Base-by-base conservation (phyloP, 2,113 vertebrate genomes). In the Phrynosoma blainvillii region DNA sequence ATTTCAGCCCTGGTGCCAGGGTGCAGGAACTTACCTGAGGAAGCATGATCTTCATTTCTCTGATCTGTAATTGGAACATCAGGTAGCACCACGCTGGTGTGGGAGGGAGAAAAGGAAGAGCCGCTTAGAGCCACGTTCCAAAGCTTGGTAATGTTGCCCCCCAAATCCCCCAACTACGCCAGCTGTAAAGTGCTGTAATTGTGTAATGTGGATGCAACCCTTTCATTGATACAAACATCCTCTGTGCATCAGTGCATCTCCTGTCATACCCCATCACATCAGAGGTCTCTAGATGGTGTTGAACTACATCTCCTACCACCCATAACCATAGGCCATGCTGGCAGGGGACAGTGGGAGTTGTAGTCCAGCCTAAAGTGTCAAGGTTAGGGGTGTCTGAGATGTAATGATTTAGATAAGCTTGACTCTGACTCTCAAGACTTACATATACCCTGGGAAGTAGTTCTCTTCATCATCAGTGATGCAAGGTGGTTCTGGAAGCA, bases 51-150 rank as follows among this genome's bases (percentile, higher is more conserved):
- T 4, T 20, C 36, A 7, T 83, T 84, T 18, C 30, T 82, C 73
- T 83, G 80, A 4, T 84, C 59, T 83, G 21, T 66, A 27, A 40
- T n/a, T 27, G 87, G 87, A 56, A 76, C 36, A 75, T 88, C 87
- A 30, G 87, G 87, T 73, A 88, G 25, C 14, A 88, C 87, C n/a
- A 30, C 73, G 16, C 87, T 88, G 79, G 20, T 70, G 62, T 5
- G 21, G 30, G 3, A 36, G 21, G 14, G 11, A 4, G 30, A 66
- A 12, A 83, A 79, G 36, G 59, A 18, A 68, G 59, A 74, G 3
- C 18, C 6, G 4, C 12, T 78, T 68, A 83, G 20, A 6, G 71
- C 11, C 20, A 21, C 83, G 36, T 68, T 5, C 3, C 1, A 27
- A 16, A 21, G 32, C 23, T 68, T 70, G 68, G 27, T 2, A 70